These are phyloP conservation scores for Zaprionus gabonicus DNA, from an alignment of 1,140 invertebrate genomes.

Conservation along the genomic window DNA sequence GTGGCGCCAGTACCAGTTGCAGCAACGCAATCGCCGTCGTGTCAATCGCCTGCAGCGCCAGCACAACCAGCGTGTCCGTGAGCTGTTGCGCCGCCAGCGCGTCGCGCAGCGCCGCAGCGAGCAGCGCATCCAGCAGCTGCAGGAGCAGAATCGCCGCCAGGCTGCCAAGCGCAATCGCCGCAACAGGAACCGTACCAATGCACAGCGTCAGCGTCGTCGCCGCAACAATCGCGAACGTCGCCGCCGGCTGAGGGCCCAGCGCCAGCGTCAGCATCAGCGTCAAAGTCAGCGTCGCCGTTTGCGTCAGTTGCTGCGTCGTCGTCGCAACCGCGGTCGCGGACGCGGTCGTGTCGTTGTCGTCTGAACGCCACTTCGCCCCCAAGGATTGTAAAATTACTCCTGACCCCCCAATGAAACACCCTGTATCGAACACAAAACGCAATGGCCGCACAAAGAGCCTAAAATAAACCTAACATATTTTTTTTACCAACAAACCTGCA, in stretches of 20 bases:
- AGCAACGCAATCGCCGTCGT: conserved; percentile 66
- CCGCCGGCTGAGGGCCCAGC: conserved; percentile 47
- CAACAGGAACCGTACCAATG: conserved; percentile 24
- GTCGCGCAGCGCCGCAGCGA: conserved; percentile 33
- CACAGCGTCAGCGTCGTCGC: conserved; percentile 56
- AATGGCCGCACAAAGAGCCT: conserved; percentile 23
- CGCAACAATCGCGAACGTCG: conserved; percentile 29
- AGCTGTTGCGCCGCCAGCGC: conserved; percentile 59
- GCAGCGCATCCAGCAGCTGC: conserved; percentile 37
- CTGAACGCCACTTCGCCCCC: neutral
- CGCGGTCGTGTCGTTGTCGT: neutral
- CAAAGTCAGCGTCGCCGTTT: conserved; percentile 46
- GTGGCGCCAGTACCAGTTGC: conserved; percentile 66
- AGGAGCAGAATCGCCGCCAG: conserved; percentile 37
- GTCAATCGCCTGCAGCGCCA: conserved; percentile 64
- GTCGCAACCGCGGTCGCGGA: conserved; percentile 29
- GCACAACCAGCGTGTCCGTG: conserved; percentile 59
- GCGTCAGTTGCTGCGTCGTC: conserved; percentile 53
- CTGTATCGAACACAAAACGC: conserved; percentile 15
- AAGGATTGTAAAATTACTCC: neutral
- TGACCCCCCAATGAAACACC: conserved; percentile 2
- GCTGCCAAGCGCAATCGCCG: conserved; percentile 38
- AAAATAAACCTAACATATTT: conserved; percentile 29
- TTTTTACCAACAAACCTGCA: conserved; percentile 6
- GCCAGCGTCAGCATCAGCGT: conserved; percentile 45